These are phyloP conservation scores for Drosophila paramelanica DNA, from an alignment of 2,888 invertebrate species.

Conservation along the genomic window DNA sequence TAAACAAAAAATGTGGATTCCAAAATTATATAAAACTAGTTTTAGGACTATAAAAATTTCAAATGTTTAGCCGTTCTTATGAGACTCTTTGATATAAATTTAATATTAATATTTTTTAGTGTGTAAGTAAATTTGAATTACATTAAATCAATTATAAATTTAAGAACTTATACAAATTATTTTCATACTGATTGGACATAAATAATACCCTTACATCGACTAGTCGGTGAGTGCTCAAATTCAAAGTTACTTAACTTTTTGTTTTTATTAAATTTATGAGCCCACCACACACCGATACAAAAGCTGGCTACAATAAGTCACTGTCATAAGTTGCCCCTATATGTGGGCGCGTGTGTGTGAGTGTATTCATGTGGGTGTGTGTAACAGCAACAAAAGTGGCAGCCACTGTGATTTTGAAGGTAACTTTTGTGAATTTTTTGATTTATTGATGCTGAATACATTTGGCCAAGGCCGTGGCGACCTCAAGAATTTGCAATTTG, in stretches of 20 bases:
- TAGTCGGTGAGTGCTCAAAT: neutral
- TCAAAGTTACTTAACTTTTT: conserved; percentile 37
- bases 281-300: conserved; percentile 2
- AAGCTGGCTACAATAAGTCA: conserved; percentile 64
- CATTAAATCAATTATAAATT: too few species aligned
- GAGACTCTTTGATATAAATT: too few species aligned
- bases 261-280: conserved; percentile 66
- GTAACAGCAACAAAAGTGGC: conserved; percentile 33
- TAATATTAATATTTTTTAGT: too few species aligned
- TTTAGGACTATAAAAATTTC: too few species aligned
- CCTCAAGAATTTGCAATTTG: conserved; percentile 28
- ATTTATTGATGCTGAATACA: conserved; percentile 61
- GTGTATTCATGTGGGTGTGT: neutral
- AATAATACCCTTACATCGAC: neutral
- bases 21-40: too few species aligned
- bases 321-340: conserved; percentile 57
- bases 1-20: too few species aligned
- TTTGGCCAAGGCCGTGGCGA: conserved; percentile 23
- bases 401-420: conserved; percentile 51
- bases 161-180: neutral
- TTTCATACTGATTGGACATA: neutral
- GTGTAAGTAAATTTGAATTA: too few species aligned
- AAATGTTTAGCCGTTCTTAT: too few species aligned
- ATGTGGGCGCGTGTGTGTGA: conserved; percentile 16
- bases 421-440: conserved; percentile 65